These are phyloP conservation scores for Euleptes europaea DNA, from an alignment of 2,113 vertebrate genomes.

Conservation along the genomic window DNA sequence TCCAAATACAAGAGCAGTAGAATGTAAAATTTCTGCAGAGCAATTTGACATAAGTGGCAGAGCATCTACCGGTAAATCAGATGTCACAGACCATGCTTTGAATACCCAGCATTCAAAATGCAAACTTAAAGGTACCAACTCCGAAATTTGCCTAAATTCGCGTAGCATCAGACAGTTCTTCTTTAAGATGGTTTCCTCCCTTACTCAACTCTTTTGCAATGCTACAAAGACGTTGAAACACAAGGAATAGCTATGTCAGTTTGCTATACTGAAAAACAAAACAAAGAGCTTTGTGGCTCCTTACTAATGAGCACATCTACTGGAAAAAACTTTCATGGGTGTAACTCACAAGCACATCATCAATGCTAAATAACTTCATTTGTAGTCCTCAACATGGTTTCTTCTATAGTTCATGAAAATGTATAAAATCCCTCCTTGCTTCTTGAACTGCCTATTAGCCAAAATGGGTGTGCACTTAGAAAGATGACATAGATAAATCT, in stretches of 20 bases:
- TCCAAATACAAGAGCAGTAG: rapidly evolving
- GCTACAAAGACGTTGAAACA: not conserved
- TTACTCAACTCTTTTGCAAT: too few relatives aligned
- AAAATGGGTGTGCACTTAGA: not conserved
- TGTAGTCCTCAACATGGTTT: not conserved
- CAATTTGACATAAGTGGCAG: not conserved
- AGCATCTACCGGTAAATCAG: rapidly evolving
- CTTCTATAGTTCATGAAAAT: not conserved
- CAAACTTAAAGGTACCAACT: slow-evolving; percentile 18
- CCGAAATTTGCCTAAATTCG: not conserved
- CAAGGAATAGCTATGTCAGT: not conserved
- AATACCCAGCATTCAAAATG: rapidly evolving
- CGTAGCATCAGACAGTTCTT: not conserved
- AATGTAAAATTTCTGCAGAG: not conserved
- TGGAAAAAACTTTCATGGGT: not conserved
- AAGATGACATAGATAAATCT: not conserved
- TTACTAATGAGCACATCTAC: not conserved
- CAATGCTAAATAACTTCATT: not conserved
- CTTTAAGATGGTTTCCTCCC: not conserved
- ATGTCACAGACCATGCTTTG: not conserved
- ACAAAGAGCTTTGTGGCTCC: not conserved
- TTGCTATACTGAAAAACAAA: not conserved
- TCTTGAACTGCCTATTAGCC: not conserved
- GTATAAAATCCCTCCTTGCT: not conserved
- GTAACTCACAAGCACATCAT: not conserved